phyloP scores from a whole-genome alignment of 2,113 vertebrate species.

The Rattus rattus region DNA sequence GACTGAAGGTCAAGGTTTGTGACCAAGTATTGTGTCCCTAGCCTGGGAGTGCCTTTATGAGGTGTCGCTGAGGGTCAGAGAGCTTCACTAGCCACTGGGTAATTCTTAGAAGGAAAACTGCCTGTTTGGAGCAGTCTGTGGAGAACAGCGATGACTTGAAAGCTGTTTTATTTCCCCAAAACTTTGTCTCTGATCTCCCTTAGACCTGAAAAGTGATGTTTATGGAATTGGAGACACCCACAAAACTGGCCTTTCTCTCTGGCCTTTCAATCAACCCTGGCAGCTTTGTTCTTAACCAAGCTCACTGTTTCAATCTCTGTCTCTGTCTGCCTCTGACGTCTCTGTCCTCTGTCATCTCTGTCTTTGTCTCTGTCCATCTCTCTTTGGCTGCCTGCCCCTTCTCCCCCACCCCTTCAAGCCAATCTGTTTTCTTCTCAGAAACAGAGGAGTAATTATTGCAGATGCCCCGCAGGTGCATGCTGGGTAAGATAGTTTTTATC shows the following conservation, averaged over 20 bases:
- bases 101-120: neutral
- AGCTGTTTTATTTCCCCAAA: neutral
- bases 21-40: neutral
- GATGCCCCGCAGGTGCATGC: neutral
- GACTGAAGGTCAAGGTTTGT: conserved; percentile 6
- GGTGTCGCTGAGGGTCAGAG: neutral
- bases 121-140: neutral
- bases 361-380: neutral
- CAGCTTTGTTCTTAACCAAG: neutral
- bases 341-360: neutral
- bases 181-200: neutral
- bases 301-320: neutral
- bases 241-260: accelerated
- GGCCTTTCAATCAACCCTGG: neutral
- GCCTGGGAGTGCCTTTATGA: neutral
- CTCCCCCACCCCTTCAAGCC: neutral
- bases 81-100: neutral
- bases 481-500: neutral
- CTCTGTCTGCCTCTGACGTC: neutral
- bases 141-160: neutral
- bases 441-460: neutral
- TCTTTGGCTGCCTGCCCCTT: neutral
- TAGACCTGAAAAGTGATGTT: neutral
- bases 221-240: neutral
- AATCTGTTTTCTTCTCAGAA: neutral